Conservation (phyloP, 2,797 vertebrate genomes). For the Pipistrellus pipistrellus region DNA sequence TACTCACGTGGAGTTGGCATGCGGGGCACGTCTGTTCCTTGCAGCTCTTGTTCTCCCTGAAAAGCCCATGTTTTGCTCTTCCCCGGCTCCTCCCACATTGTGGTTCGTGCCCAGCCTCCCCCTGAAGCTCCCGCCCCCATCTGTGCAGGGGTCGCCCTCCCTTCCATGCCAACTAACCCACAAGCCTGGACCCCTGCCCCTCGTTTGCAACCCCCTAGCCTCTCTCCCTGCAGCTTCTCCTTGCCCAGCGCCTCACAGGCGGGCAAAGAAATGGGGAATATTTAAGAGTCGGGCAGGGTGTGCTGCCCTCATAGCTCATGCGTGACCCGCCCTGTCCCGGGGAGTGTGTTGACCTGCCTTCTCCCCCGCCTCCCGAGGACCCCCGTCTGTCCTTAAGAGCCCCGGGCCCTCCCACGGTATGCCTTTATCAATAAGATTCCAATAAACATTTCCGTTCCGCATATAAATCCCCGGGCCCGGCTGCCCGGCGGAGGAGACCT, state of each 20-base stretch:
- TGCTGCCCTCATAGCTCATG: not conserved
- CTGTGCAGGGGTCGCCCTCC: not conserved
- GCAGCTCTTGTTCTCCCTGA: no score
- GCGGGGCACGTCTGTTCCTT: fast-evolving
- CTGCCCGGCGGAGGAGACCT: slow-evolving; percentile 61
- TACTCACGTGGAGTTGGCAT: no score
- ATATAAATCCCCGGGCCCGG: slow-evolving; percentile 77
- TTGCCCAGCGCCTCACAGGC: not conserved
- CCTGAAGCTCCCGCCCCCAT: fast-evolving
- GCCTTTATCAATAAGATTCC: slow-evolving; percentile 82
- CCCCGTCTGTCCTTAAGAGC: not conserved
- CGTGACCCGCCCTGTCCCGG: not conserved
- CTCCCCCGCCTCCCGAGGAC: slow-evolving; percentile 39
- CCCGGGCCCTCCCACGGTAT: slow-evolving; percentile 66
- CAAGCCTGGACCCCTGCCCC: not conserved
- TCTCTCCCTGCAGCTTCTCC: no score
- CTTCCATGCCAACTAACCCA: fast-evolving
- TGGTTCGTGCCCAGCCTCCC: fast-evolving
- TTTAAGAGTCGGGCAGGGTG: not conserved
- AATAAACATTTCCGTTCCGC: slow-evolving; percentile 79
- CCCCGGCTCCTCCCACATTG: not conserved
- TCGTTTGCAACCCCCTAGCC: no score
- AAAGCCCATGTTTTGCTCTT: no score
- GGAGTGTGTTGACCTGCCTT: slow-evolving; percentile 41
- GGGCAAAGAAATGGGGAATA: not conserved